phyloP scores from a whole-genome alignment of 2,888 invertebrate species.

The Ariolimax columbianus region DNA sequence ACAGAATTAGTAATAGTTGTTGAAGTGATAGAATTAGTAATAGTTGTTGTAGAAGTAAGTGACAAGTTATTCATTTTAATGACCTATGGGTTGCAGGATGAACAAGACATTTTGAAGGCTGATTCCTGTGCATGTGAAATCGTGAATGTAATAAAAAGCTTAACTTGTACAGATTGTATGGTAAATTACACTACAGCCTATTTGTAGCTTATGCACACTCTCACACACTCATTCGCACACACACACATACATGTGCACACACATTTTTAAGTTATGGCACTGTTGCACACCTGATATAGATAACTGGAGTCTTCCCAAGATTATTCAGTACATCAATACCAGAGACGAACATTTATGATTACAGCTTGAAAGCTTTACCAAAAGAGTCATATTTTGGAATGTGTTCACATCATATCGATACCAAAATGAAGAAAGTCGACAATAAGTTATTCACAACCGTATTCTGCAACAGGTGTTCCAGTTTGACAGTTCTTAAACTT shows the following conservation, averaged over 20 bases:
- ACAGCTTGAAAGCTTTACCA: not conserved
- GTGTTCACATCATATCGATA: slow-evolving; percentile 9
- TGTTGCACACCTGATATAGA: not conserved
- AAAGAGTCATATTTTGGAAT: slow-evolving; percentile 27
- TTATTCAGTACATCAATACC: not conserved
- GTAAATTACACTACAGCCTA: too few species aligned
- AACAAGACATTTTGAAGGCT: too few species aligned
- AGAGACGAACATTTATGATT: not conserved
- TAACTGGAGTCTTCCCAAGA: not conserved
- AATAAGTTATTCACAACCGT: slow-evolving; percentile 42
- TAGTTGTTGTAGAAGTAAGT: too few species aligned
- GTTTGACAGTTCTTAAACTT: not conserved
- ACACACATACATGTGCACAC: not conserved
- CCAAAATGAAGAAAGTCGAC: not conserved
- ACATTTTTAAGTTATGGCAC: slow-evolving; percentile 22
- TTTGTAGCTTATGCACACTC: too few species aligned
- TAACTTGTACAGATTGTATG: too few species aligned
- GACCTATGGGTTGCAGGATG: too few species aligned
- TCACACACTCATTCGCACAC: not conserved
- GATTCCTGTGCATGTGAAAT: too few species aligned
- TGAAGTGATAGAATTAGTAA: too few species aligned
- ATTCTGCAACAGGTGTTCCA: not conserved
- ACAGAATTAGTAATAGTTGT: too few species aligned
- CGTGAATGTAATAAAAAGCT: too few species aligned
- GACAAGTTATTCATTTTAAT: too few species aligned